Evolutionary conservation across 2,888 invertebrate species (phyloP), one percentile per base, ranked within the genome.

Genomic region (Trimorus sp.): DNA sequence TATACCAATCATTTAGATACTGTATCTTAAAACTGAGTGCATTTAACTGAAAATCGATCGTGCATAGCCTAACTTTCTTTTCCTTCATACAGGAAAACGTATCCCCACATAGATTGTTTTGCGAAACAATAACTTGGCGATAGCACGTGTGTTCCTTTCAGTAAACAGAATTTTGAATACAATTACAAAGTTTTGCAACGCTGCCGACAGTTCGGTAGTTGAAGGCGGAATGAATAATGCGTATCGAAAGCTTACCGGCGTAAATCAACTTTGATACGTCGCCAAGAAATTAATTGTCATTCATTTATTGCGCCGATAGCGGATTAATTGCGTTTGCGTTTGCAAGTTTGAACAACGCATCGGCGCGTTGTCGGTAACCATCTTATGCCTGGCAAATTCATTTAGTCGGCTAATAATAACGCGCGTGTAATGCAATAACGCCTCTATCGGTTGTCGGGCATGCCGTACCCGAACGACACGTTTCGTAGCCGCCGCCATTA

Each of bases 371-470:
- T 38, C 45, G 14, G 54, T 56, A 68, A 53, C 68, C 40, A 56
- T 68, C 26, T 56, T 68, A 58, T 16, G 42, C 14, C 16, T 48
- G 14, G 37, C 15, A 49, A 69, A 69, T 58, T 58, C 48, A 69
- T 58, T 69, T 69, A 69, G 58, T 49, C 58, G 48, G 40, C 42
- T 69, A 69, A 69, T 69, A 69, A 69, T 69, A 69, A 58, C 38
- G 40, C 16, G 40, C 54, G 16, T 16, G 49, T 58, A 69, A 58
- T 37, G 69, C 37, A 69, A 69, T 69, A 58, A 49, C 38, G 48
- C 26, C 38, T 54, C 40, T 54, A 54, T 54, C 53, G 40, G 26
- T 3, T 26, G 26, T 26, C 26, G 26, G 26, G 14, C 66, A 16
- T 11, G 54, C 54, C 62, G 7, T 48, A 42, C 48, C 26, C 62